These are phyloP conservation scores for Invenusta paracnida DNA, from an alignment of 2,888 invertebrate species.

Conservation along the genomic window DNA sequence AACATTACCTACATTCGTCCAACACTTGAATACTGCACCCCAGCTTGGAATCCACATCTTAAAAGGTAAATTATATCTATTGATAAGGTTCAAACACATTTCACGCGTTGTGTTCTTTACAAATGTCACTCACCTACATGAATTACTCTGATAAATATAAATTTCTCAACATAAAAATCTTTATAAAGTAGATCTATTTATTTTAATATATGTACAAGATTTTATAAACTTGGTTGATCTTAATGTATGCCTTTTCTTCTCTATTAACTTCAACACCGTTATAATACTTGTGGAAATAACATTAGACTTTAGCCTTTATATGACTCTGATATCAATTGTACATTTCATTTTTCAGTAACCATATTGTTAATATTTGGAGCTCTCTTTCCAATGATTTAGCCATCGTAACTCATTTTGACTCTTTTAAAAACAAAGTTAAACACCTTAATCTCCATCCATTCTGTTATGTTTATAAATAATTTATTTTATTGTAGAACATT, in stretches of 20 bases:
- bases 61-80: too few species aligned
- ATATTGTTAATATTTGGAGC: neutral
- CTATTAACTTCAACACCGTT: neutral
- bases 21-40: too few species aligned
- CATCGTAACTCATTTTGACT: neutral
- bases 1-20: too few species aligned
- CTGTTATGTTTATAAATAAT: neutral
- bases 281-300: neutral
- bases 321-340: neutral
- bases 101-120: neutral
- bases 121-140: neutral
- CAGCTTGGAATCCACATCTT: neutral
- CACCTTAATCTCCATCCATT: neutral
- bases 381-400: neutral
- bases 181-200: neutral
- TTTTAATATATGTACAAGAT: neutral
- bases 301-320: neutral
- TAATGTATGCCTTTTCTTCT: neutral
- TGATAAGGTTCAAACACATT: too few species aligned
- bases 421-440: neutral
- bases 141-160: neutral
- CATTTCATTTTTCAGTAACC: neutral
- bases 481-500: neutral
- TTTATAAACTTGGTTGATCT: neutral
- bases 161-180: neutral